Conservation (phyloP, 2,113 vertebrate genomes). For the Rhinolophus sinicus region DNA sequence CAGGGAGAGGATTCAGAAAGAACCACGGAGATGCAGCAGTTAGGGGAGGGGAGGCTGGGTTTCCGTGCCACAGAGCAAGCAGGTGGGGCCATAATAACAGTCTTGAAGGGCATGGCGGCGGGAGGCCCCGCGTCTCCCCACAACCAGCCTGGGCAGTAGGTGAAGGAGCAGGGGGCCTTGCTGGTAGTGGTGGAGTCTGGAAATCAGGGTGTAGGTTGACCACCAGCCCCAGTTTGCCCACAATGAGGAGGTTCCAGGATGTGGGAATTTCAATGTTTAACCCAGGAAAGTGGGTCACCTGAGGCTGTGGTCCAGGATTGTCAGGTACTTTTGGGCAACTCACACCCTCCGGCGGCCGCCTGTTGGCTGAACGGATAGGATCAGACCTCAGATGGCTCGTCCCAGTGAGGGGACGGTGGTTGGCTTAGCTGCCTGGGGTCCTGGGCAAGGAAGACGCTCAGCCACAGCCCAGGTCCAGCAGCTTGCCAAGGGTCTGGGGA, state of each 20-base stretch:
- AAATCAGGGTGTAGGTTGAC: no score
- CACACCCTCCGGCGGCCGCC: background rate
- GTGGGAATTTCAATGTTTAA: background rate
- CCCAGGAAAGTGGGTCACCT: rapidly evolving
- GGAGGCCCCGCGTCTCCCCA: background rate
- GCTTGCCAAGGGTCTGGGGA: background rate
- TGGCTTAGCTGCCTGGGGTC: background rate
- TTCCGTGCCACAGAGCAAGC: rapidly evolving
- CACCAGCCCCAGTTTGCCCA: rapidly evolving
- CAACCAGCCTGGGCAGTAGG: background rate
- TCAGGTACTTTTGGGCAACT: background rate
- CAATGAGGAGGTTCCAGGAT: background rate
- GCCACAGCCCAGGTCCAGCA: no score
- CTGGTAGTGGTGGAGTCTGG: background rate
- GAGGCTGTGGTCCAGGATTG: background rate
- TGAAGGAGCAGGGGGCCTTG: background rate
- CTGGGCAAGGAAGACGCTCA: background rate
- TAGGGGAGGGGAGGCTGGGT: background rate
- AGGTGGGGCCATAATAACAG: background rate
- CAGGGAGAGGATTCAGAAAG: background rate
- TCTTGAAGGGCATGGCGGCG: rapidly evolving
- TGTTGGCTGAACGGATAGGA: background rate
- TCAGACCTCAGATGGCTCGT: background rate
- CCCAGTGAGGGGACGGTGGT: background rate
- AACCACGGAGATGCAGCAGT: background rate